Conservation (phyloP, 2,888 invertebrate species). For the Odontocolon sp. region DNA sequence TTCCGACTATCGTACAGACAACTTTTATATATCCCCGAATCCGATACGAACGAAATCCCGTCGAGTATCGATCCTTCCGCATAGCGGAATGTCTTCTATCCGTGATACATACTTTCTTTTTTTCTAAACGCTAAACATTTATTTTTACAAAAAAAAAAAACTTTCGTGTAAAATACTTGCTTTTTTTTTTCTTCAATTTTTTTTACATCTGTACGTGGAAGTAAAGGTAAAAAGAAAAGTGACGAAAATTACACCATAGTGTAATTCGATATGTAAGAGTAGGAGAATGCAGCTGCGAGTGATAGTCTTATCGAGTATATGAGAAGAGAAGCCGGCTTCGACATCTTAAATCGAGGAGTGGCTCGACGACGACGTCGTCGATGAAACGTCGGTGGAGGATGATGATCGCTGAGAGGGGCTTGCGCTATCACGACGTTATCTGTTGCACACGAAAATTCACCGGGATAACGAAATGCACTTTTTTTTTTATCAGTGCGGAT, state of each 20-base stretch:
- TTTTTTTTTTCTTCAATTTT: no score
- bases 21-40: constrained; percentile 19
- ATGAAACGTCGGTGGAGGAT: constrained; percentile 22
- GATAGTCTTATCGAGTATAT: constrained; percentile 17
- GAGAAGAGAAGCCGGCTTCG: background rate
- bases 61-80: constrained; percentile 17
- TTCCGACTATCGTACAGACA: constrained; percentile 3
- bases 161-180: background rate
- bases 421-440: constrained; percentile 35
- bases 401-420: constrained; percentile 20
- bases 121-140: no score
- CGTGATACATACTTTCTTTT: background rate
- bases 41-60: constrained; percentile 20
- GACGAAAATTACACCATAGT: no score
- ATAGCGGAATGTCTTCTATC: constrained; percentile 5
- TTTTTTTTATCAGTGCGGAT: constrained; percentile 67
- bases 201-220: no score
- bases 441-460: constrained; percentile 50
- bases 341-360: constrained; percentile 51
- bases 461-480: constrained; percentile 65
- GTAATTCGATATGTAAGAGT: background rate
- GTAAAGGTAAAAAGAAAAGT: background rate
- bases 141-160: background rate
- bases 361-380: constrained; percentile 26
- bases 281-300: background rate